Percentiles rank a stretch among this genome's conserved stretches.
Evolutionary conservation across 2,113 vertebrate genomes (phyloP).

Genomic region (Tauraco erythrolophus): DNA sequence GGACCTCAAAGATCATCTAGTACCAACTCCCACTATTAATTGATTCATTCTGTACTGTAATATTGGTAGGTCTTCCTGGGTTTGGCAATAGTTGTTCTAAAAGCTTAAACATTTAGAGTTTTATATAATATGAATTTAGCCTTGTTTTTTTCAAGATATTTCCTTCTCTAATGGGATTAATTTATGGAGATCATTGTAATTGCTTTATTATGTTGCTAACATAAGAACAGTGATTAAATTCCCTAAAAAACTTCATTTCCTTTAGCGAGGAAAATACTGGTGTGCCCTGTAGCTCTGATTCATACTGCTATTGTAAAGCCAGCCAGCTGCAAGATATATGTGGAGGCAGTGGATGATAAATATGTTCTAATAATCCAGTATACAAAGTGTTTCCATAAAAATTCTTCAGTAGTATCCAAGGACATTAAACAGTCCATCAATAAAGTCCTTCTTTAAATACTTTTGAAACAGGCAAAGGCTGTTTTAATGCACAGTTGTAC

Average conservation of each 20-base stretch:
- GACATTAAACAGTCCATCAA: conserved; percentile 43
- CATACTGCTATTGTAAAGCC: conserved; percentile 27
- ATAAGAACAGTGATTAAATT: conserved; percentile 24
- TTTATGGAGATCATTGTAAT: background rate
- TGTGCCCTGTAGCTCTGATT: conserved; percentile 45
- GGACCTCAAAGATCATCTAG: too few relatives aligned
- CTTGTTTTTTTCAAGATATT: background rate
- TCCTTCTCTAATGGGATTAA: background rate
- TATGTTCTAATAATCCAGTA: conserved; percentile 38
- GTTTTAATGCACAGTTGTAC: conserved; percentile 15
- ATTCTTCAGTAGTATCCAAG: conserved; percentile 51
- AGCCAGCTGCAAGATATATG: conserved; percentile 49
- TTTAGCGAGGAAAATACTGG: conserved; percentile 48
- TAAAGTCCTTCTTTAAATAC: conserved; percentile 21
- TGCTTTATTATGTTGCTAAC: conserved; percentile 11
- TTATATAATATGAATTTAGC: background rate
- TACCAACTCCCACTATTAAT: background rate
- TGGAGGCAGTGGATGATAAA: conserved; percentile 19
- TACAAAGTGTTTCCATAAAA: conserved; percentile 55
- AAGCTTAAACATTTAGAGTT: background rate
- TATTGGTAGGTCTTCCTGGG: background rate
- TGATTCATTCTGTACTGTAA: background rate
- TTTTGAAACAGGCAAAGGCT: background rate
- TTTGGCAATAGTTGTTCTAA: background rate
- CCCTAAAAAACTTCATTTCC: background rate